Base-by-base conservation (phyloP, 2,797 vertebrate species). In the Myripristis jacobus region DNA sequence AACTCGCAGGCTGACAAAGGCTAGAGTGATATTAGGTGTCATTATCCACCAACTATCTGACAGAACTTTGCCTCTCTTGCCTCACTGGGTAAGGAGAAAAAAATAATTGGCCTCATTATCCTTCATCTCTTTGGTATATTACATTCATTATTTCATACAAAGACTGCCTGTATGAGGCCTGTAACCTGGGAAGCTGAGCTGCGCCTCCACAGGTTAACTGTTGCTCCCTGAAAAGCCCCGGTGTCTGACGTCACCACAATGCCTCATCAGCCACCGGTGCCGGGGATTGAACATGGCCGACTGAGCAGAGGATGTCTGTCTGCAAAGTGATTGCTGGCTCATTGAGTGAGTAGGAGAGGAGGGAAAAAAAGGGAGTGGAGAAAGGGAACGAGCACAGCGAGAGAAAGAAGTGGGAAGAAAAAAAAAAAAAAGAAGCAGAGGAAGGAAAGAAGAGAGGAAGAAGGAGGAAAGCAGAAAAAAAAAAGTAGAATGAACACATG, bases 321-420 rank as follows among this genome's bases (percentile, higher is more conserved):
- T 91, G 89, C 80, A 90, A 89, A 91, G 91, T 91, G 93, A 92
- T 92, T 93, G 92, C 88, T 86, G 90, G 88, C 90, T 91, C 87
- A 83, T 90, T 90, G 90, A 88, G 81, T 87, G 87, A 84, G 84
- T 88, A 71, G 86, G 82, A 87, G 82, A 74, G 75, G 66, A 62
- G 74, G 77, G 51, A 15, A 24, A 57, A 57, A 29, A 27, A 41
- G 72, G 48, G 65, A 31, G 66, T 18, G 61, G 50, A 52, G 34
- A 62, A 69, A 61, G 75, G 77, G 78, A 79, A 71, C 54, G 54
- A 72, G 80, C 85, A 86, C 83, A 83, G 85, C 84, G 67, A 46
- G 72, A 81, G 69, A 75, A 25, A 82, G 74, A 77, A 82, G 80
- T 62, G 73, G 77, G 22, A 63, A 59, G 70, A 43, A 73, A 59